Evolutionary conservation across 2,797 vertebrate genomes (phyloP), one percentile per base, ranked within the genome.

Genomic region (Gadopsis marmoratus): DNA sequence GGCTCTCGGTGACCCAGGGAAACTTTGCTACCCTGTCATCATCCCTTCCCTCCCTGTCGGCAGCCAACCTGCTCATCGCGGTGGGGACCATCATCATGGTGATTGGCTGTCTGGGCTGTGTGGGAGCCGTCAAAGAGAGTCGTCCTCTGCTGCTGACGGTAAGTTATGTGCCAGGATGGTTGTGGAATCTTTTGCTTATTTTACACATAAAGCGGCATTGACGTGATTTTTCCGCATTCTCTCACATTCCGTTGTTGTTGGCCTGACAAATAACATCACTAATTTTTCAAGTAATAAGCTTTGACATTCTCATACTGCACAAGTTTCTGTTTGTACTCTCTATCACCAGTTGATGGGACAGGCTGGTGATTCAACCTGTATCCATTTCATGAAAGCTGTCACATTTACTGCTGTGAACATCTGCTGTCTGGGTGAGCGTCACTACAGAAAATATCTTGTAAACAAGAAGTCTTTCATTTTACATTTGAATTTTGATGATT

Each of bases 1-100:
- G 98, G 98, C 94, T 99, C 90, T 97, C 98, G 0, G 98, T 98
- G 91, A 99, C 98, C 47, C 98, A 99, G 93, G 98, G 98, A 23
- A 99, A 97, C 95, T 99, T 99, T 50, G 98, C 98, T 87, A 99
- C 98, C 1, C 96, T 99, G 39, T 99, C 98, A 8, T 96, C 98
- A 17, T 99, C 98, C 76, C 96, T 99, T 82, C 98, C 98, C 0
- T 98, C 98, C 23, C 92, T 99, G 87, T 99, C 98, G 11, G 98
- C 98, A 29, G 98, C 98, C 94, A 99, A 99, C 93, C 95, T 99
- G 12, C 96, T 99, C 88, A 98, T 99, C 3, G 95, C 96, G 29
- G 95, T 97, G 0, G 98, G 98, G 56, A 95, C 96, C 1, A 96
- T 98, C 80, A 94, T 97, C 94, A 98, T 99, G 98, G 96, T 99